Evolutionary conservation across 2,113 vertebrate genomes (phyloP).

Genomic region (Bubo blakistoni): DNA sequence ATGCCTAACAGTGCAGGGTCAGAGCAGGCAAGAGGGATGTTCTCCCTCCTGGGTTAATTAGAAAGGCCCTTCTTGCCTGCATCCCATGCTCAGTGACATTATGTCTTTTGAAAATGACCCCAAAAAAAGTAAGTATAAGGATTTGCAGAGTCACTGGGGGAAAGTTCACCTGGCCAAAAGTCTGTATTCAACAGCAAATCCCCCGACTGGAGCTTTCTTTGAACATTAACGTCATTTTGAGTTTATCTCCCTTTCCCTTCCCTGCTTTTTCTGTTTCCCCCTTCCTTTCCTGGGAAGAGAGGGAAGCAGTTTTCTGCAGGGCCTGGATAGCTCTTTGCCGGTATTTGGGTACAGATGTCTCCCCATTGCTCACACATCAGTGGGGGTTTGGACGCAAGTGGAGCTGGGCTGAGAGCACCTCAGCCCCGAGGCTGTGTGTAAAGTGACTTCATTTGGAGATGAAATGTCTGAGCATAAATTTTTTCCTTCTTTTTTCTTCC

Average conservation of each 20-base stretch:
- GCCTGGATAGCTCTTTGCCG: background rate
- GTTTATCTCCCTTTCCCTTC: background rate
- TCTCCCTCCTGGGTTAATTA: conserved; percentile 71
- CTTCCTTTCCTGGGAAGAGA: background rate
- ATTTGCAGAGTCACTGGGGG: background rate
- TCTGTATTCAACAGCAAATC: background rate
- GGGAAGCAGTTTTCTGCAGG: background rate
- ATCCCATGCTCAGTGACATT: background rate
- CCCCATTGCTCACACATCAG: accelerated
- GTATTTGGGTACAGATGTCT: background rate
- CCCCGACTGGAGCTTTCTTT: background rate
- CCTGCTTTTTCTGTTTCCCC: background rate
- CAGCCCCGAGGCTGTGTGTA: background rate
- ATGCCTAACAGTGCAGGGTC: conserved; percentile 20
- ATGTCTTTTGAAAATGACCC: background rate
- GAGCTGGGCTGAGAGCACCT: background rate
- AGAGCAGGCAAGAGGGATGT: background rate
- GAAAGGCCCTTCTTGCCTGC: conserved; percentile 36
- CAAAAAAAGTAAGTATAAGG: background rate
- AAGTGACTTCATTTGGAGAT: background rate
- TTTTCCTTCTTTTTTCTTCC: background rate
- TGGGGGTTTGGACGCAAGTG: background rate
- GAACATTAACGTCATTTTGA: accelerated
- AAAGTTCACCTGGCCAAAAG: background rate
- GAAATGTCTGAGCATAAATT: background rate